Evolutionary conservation across 92 coral and sea anemone species (phyloP), one percentile per base, ranked within the genome.

Genomic region (Desmophyllum pertusum): DNA sequence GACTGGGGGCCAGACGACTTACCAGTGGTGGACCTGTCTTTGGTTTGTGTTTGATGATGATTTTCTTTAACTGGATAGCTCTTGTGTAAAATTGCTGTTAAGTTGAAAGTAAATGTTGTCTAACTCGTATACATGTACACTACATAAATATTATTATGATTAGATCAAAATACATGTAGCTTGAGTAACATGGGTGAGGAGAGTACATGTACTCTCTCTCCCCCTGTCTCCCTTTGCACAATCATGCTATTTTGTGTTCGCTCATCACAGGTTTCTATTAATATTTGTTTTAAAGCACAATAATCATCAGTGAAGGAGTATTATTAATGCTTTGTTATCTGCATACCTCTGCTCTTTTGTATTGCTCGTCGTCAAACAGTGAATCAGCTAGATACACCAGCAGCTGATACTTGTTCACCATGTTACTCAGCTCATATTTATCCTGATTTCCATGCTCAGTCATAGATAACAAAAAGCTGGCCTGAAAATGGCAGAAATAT

Each of bases 321-420:
- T n/a, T n/a, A 63, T 37, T 17, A 2, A 63, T 29, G 8, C 33
- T 25, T 33, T 33, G 0, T 30, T 15, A 27, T 41, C 35, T 59
- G 23, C 77, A 1, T 46, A 97, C 99, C 95, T 93, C 98, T 18
- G 99, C 98, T 76, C 98, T 86, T 62, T 92, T 89, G 76, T 91
- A 97, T 53, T 97, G 97, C 65, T 94, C 95, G 71, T 94, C 94
- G 8, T 97, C 98, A 83, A 78, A 94, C 65, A 97, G 83, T 29
- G 97, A 97, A 76, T 94, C 93, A 42, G 91, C 99, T 73, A 92
- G 87, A 45, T 90, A 94, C 35, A 94, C 91, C 79, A 92, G 79
- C 63, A 94, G 79, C 70, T 91, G 95, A 83, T 88, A 89, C 66
- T 97, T 93, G 77, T 85, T 89, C 23, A 92, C 94, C 93, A 97